Base-by-base conservation (phyloP, 2,888 invertebrate genomes). In the Tiliacea aurago region DNA sequence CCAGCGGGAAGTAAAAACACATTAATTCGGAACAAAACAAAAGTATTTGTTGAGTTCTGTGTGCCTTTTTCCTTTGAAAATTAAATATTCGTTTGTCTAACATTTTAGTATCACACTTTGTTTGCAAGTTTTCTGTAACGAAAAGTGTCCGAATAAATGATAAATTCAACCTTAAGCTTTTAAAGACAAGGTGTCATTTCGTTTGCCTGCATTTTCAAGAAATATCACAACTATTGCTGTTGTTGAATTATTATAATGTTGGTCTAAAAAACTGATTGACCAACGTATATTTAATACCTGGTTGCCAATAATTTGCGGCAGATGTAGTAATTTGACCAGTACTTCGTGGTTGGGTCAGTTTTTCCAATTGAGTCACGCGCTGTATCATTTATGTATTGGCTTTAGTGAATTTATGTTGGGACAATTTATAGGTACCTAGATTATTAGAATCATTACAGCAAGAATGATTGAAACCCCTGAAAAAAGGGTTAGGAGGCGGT, bases 61-160 rank as follows among this genome's bases (percentile, higher is more conserved):
- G 64, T 55, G 80, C 84, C 67, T 79, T 81, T 68, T 64, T 53
- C 77, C 41, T 78, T 82, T 79, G 70, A 59, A 72, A 85, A 76
- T 83, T 80, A 68, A 84, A 80, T 74, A 80, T 83, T 74, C 67
- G 67, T 86, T 74, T 80, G 76, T 76, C 33, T 71, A 80, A 58
- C 56, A 70, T 68, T 77, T 56, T 70, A 66, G 59, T 55, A 76
- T 58, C 66, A 70, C 47, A 73, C 68, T 81, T 73, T 66, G 62
- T 84, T 70, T 66, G 20, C 41, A 73, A 73, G 67, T 76, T 81
- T 72, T 64, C 66, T 58, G n/a, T 55, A 18, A 64, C 43, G 6
- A 49, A 33, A 66, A 55, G n/a, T 33, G 43, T 51, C 2, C 0
- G 10, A 37, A 13, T 15, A 13, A 23, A 53, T 23, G 6, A 53